Conservation (phyloP, 2,113 vertebrate genomes). For the Vanacampus margaritifer region DNA sequence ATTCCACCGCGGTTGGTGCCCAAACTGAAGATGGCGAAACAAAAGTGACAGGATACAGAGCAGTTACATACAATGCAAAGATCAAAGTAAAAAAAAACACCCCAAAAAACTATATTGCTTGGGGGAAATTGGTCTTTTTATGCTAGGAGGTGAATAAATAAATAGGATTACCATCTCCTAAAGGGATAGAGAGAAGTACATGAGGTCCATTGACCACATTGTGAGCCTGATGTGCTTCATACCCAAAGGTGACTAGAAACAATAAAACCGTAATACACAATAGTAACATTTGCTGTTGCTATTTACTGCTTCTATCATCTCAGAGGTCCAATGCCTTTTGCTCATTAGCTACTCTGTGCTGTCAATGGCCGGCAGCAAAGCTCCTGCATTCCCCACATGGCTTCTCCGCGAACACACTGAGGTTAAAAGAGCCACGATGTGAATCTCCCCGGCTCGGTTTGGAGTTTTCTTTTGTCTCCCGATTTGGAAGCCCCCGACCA, state of each 20-base stretch:
- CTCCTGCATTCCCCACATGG: slow-evolving; percentile 12
- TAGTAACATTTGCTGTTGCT: slow-evolving; percentile 20
- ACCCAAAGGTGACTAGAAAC: slow-evolving; percentile 22
- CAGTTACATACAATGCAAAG: not conserved
- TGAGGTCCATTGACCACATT: slow-evolving; percentile 4
- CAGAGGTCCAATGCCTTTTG: slow-evolving; percentile 10
- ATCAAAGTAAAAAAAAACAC: slow-evolving; percentile 2
- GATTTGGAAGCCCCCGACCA: slow-evolving; percentile 23
- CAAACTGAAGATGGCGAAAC: not conserved
- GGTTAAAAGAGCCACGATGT: slow-evolving; percentile 51
- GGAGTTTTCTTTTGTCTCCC: slow-evolving; percentile 47
- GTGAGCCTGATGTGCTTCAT: slow-evolving; percentile 22
- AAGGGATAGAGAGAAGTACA: slow-evolving; percentile 8
- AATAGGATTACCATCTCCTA: not conserved
- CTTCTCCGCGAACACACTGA: slow-evolving; percentile 53
- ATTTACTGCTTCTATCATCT: slow-evolving; percentile 16
- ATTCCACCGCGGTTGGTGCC: not conserved
- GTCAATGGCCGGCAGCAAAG: slow-evolving; percentile 7
- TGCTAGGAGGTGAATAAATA: slow-evolving; percentile 9
- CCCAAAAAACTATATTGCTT: no score
- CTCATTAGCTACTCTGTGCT: slow-evolving; percentile 15
- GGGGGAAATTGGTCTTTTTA: not conserved
- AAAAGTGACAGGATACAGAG: no score
- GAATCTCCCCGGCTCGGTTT: slow-evolving; percentile 32
- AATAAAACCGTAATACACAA: slow-evolving; percentile 26